These are phyloP conservation scores for Balaeniceps rex DNA, from an alignment of 2,113 vertebrate genomes.

Conservation along the genomic window DNA sequence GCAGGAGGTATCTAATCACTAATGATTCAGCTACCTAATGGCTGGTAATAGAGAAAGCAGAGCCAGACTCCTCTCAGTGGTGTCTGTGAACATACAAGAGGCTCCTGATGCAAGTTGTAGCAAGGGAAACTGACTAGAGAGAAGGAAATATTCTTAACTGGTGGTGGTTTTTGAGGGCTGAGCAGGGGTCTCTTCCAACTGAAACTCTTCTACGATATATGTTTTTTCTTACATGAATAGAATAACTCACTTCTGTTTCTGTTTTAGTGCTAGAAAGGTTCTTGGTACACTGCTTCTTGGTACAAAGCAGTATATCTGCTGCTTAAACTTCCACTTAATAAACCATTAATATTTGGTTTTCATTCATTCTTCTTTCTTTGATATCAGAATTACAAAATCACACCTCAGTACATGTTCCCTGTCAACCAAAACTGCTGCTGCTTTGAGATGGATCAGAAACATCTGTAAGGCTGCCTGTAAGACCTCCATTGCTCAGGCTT, in stretches of 20 bases:
- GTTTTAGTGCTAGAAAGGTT: neutral
- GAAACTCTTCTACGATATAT: neutral
- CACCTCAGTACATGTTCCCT: neutral
- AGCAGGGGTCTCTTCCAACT: neutral
- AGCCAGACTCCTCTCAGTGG: neutral
- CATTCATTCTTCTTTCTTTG: neutral
- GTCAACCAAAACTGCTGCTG: neutral
- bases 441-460: neutral
- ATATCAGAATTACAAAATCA: neutral
- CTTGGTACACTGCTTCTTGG: neutral
- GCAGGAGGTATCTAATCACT: neutral
- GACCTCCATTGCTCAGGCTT: neutral
- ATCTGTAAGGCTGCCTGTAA: neutral
- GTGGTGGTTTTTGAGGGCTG: neutral
- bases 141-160: neutral
- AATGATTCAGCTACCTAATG: neutral
- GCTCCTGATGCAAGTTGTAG: neutral
- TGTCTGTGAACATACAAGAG: neutral
- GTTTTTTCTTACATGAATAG: neutral
- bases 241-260: neutral
- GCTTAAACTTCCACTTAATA: neutral
- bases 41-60: neutral
- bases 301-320: neutral
- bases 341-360: neutral
- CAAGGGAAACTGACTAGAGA: neutral